Conservation (phyloP, 2,113 vertebrate species). For the Oreamnos americanus region DNA sequence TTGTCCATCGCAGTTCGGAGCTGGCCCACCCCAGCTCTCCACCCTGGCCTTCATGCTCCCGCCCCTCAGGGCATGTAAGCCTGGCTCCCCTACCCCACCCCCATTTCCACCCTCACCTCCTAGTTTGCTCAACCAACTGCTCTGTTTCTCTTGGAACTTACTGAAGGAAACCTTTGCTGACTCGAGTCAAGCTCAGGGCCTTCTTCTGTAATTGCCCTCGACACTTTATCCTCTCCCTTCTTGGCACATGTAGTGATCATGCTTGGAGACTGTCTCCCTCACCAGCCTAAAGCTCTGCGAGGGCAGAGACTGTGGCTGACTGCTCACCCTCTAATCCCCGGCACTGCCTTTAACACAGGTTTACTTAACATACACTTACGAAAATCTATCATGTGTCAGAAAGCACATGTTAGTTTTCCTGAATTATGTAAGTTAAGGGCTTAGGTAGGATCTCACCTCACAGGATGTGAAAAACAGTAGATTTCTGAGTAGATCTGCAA, state of each 20-base stretch:
- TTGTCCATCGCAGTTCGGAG: not conserved
- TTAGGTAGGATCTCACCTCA: not conserved
- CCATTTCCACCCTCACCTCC: not conserved
- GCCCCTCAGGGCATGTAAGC: not conserved
- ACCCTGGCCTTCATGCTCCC: not conserved
- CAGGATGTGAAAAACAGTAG: not conserved
- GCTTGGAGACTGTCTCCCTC: not conserved
- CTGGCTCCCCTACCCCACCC: not conserved
- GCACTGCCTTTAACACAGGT: not conserved
- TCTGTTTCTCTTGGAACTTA: not conserved
- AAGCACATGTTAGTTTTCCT: not conserved
- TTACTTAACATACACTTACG: not conserved
- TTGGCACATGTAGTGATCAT: rapidly evolving
- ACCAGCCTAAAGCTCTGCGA: not conserved
- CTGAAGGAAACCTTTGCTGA: not conserved
- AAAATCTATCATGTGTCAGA: not conserved
- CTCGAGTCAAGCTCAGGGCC: not conserved
- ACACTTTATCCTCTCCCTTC: not conserved
- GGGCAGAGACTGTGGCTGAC: not conserved
- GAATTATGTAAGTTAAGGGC: not conserved
- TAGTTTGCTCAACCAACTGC: not conserved
- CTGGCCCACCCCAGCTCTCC: not conserved
- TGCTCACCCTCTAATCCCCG: not conserved
- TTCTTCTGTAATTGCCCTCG: not conserved
- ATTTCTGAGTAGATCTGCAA: not conserved